Evolutionary conservation across 1,140 invertebrate species (phyloP).

Genomic region (Sminthurides bifidus): DNA sequence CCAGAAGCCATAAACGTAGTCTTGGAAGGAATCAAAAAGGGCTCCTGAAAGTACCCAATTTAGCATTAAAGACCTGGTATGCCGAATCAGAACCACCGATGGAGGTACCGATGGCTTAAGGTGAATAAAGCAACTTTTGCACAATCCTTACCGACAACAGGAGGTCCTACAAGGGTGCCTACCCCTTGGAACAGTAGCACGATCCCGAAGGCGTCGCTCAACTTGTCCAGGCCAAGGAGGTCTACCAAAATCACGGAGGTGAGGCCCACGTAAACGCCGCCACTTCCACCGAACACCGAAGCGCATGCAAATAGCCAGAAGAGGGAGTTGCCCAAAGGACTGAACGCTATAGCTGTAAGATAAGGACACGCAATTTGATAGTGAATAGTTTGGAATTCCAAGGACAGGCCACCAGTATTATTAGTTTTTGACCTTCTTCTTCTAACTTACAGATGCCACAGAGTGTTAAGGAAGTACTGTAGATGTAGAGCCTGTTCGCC

Average conservation of each 20-base stretch:
- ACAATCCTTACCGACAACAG: slow-evolving; percentile 58
- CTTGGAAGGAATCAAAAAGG: slow-evolving; percentile 58
- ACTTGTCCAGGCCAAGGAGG: slow-evolving; percentile 66
- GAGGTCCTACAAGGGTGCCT: slow-evolving; percentile 62
- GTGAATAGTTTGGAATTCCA: slow-evolving; percentile 33
- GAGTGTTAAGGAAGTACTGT: slow-evolving; percentile 69
- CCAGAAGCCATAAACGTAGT: slow-evolving; percentile 72
- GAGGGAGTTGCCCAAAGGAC: slow-evolving; percentile 58
- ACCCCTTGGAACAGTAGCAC: slow-evolving; percentile 82
- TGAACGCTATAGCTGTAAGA: slow-evolving; percentile 66
- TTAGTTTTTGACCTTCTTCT: neutral
- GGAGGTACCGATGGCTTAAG: no score
- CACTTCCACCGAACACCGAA: slow-evolving; percentile 71
- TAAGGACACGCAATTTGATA: slow-evolving; percentile 37
- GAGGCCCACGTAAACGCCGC: slow-evolving; percentile 82
- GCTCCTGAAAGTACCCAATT: slow-evolving; percentile 49
- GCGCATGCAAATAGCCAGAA: slow-evolving; percentile 59
- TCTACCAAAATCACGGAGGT: slow-evolving; percentile 83
- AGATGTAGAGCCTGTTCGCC: slow-evolving; percentile 73
- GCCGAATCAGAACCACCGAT: no score
- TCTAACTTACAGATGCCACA: slow-evolving; percentile 60
- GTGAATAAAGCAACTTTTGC: slow-evolving; percentile 9
- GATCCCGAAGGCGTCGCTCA: slow-evolving; percentile 88
- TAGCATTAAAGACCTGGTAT: no score
- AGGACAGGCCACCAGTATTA: neutral